Evolutionary conservation across 2,888 invertebrate species (phyloP).

Genomic region (Nephrocerus scutellatus): DNA sequence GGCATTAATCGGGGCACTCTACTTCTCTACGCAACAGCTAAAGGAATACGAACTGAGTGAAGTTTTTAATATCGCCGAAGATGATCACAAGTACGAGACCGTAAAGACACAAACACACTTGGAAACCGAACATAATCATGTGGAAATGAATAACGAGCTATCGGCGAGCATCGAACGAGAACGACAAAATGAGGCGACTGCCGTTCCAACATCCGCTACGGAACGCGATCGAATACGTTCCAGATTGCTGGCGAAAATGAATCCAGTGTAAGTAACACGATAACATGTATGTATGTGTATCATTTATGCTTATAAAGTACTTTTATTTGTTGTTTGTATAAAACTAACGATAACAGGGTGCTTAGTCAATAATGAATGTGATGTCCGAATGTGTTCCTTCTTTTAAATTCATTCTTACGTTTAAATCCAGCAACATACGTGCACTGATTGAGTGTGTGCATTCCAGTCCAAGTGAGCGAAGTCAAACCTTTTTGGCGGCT

Average conservation of each 20-base stretch:
- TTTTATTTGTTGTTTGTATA: too few relatives aligned
- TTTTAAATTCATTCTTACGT: too few relatives aligned
- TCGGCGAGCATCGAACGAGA: conserved; percentile 76
- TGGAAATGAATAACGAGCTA: conserved; percentile 67
- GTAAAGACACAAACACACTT: conserved; percentile 49
- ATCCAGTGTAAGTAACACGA: conserved; percentile 47
- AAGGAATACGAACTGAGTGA: conserved; percentile 83
- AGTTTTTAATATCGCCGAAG: conserved; percentile 76
- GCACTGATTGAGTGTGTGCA: too few relatives aligned
- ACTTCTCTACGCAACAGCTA: conserved; percentile 52
- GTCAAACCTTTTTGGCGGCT: too few relatives aligned
- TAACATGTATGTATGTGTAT: too few relatives aligned
- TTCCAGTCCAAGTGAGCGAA: too few relatives aligned
- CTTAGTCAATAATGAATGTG: too few relatives aligned
- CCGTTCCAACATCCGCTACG: conserved; percentile 46
- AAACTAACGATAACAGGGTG: too few relatives aligned
- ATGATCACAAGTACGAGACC: conserved; percentile 69
- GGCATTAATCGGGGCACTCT: conserved; percentile 5
- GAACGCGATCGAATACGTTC: conserved; percentile 48
- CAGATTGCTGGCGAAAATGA: conserved; percentile 44
- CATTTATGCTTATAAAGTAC: too few relatives aligned
- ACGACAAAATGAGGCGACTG: conserved; percentile 58
- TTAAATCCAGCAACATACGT: too few relatives aligned
- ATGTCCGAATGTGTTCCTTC: too few relatives aligned
- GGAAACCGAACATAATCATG: conserved; percentile 46